Base-by-base conservation (phyloP, 1,140 invertebrate genomes). In the Sitodiplosis mosellana region DNA sequence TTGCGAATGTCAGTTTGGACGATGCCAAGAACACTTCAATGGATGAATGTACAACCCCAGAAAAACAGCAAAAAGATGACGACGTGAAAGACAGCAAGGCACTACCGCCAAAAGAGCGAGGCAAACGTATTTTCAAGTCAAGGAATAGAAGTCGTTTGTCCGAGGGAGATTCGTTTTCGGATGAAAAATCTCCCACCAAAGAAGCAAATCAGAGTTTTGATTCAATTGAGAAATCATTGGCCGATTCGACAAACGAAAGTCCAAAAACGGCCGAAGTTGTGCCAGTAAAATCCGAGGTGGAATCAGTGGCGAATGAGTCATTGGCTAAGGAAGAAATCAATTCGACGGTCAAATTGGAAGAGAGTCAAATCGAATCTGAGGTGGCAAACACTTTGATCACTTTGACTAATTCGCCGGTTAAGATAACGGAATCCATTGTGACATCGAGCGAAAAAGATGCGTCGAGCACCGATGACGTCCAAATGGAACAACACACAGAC, bases 1-100 rank as follows among this genome's bases (percentile, higher is more conserved):
- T 3, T 27, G 27, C 27, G 4, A 3, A 27, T 27, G n/a, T n/a
- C n/a, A n/a, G n/a, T n/a, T n/a, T n/a, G 27, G 27, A 27, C 27
- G 27, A 27, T 27, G 10, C 10, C 10, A 27, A 27, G 10, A 27
- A 10, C 10, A 10, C 10, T 27, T 27, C 27, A 27, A 27, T 5
- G 4, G 27, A 27, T 27, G 27, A 27, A 5, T 5, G 3, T 5
- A 10, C 27, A 3, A 27, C 27, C 4, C 27, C 67, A 40, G 67
- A 69, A 55, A 69, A 61, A 52, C 49, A 54, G 33, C 57, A 59
- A 41, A 67, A 71, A 53, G 59, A 63, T 37, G 45, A 48, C 19
- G 53, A 66, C 46, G 53, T 40, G 34, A 49, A 52, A 43, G 51
- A 54, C 37, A 47, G 46, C 17, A 33, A 37, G 34, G 53, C 37